phyloP scores from a whole-genome alignment of 2,797 vertebrate species.

The Tamandua tetradactyla region DNA sequence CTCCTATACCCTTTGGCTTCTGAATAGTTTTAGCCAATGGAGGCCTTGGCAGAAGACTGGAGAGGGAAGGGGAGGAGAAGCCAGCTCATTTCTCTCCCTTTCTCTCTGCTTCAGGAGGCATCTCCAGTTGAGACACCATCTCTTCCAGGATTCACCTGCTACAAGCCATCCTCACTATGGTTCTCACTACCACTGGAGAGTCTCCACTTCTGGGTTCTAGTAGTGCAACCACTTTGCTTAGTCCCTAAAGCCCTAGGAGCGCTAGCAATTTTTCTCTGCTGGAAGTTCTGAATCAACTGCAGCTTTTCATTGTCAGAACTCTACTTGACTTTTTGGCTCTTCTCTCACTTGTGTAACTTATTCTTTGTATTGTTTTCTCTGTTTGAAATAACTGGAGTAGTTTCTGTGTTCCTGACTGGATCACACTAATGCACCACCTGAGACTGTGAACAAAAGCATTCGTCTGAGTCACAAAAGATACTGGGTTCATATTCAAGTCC shows the following conservation, averaged over 20 bases:
- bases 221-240: fast-evolving
- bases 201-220: not conserved
- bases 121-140: not conserved
- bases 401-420: not conserved
- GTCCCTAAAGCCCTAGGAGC: fast-evolving
- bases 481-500: not conserved
- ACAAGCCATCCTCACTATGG: not conserved
- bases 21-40: not conserved
- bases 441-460: not conserved
- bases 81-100: not conserved
- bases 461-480: not conserved
- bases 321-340: not conserved
- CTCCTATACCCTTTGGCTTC: not conserved
- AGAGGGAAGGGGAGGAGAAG: not conserved
- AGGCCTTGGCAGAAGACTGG: not conserved
- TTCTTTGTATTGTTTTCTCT: not conserved
- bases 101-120: not conserved
- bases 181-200: not conserved
- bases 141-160: not conserved
- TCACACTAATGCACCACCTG: not conserved
- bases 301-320: not conserved
- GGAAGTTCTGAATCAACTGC: not conserved
- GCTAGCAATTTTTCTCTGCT: not conserved
- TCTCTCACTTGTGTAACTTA: not conserved
- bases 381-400: not conserved